Evolutionary conservation across 2,888 invertebrate species (phyloP), one percentile per base, ranked within the genome.

Genomic region (Tupiocoris notatus): DNA sequence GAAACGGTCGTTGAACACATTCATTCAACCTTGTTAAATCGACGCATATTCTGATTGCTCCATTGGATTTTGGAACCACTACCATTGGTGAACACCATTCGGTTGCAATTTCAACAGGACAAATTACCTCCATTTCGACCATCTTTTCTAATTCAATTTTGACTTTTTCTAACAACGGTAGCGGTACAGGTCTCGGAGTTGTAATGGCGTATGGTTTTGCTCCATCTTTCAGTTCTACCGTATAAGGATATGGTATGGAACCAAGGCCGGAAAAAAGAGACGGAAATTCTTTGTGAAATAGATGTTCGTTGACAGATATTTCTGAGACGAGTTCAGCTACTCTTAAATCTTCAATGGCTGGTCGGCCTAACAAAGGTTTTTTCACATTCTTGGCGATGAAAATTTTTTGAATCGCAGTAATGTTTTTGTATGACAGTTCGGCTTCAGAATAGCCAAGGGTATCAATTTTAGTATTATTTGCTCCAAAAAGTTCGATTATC

Each of bases 51-150:
- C 75, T 75, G 9, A 75, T 61, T 17, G 24, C n/a, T 16, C 58
- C 68, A 20, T 68, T 23, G 23, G 39, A 39, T 61, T 75, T 75
- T 0, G 64, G 12, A 16, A 75, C 58, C 9, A 18, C 1, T 6
- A 75, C 75, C 75, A 75, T 75, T 23, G 65, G 65, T 7, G 75
- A 66, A 61, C 75, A 75, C 75, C 75, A 75, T 16, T 75, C 75
- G n/a, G 68, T 68, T 58, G 68, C 21, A 58, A 58, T 21, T 23
- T 68, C 68, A 16, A 65, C 65, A 22, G 73, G 62, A 20, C 22
- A 57, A 68, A 68, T 68, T 16, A 68, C 68, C 16, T 20, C 56
- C 17, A 23, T 68, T 6, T 9, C 22, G 7, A 68, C 68, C 68
- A 68, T 68, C 58, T 68, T 58, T 23, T 68, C 68, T 9, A 68